These are phyloP conservation scores for Xanthia togata DNA, from an alignment of 2,888 invertebrate genomes.

Conservation along the genomic window DNA sequence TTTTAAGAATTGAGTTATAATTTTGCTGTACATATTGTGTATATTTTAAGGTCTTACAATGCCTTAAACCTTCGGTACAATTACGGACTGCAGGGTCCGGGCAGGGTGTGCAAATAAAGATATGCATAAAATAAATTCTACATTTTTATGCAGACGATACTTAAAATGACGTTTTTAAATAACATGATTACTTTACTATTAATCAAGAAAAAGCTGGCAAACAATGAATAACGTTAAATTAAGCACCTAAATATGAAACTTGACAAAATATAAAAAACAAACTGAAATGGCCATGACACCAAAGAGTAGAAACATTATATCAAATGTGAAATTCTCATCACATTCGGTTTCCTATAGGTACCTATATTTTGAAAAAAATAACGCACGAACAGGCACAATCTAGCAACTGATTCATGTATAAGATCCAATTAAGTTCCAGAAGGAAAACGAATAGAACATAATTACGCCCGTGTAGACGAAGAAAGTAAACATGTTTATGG, in stretches of 20 bases:
- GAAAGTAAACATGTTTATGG: constrained; percentile 64
- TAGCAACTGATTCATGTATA: constrained; percentile 36
- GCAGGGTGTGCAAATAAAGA: neutral
- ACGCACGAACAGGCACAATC: constrained; percentile 16
- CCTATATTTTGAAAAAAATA: constrained; percentile 6
- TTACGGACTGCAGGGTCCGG: no score
- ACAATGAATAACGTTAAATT: neutral
- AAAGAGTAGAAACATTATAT: neutral
- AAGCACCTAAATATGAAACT: neutral
- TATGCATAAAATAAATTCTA: neutral
- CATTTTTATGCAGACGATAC: neutral
- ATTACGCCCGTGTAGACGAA: constrained; percentile 36
- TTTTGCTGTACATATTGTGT: neutral
- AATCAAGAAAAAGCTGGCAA: neutral
- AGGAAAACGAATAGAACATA: constrained; percentile 40
- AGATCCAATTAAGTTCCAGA: constrained; percentile 35
- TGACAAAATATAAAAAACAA: neutral
- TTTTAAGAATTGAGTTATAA: neutral
- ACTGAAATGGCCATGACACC: neutral
- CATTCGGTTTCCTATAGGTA: neutral
- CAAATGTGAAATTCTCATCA: neutral
- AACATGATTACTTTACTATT: neutral
- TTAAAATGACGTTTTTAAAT: neutral
- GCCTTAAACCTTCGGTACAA: no score
- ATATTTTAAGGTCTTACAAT: no score